A percentile compares a stretch with the other conserved stretches of the same genome.
These are phyloP conservation scores for Machimus rusticus DNA, from an alignment of 2,888 invertebrate species.

Conservation along the genomic window DNA sequence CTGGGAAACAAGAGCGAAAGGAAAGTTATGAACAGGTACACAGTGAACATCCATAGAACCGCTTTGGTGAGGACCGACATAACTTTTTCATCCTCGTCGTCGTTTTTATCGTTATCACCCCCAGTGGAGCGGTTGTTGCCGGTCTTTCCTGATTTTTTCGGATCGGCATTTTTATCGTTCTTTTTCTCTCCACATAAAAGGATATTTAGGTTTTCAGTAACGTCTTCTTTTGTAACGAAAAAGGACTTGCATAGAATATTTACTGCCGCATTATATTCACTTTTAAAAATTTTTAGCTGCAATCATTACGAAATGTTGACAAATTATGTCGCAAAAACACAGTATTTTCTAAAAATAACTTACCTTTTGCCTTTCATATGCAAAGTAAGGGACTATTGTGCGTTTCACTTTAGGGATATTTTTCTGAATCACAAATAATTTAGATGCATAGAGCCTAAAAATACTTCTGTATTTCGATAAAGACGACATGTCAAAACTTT, in stretches of 20 bases:
- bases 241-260: slow-evolving; percentile 56
- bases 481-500: neutral
- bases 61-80: slow-evolving; percentile 78
- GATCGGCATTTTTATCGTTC: neutral
- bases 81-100: slow-evolving; percentile 75
- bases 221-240: slow-evolving; percentile 52
- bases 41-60: slow-evolving; percentile 80
- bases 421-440: neutral
- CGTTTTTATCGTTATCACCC: slow-evolving; percentile 60
- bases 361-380: neutral
- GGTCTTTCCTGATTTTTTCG: neutral
- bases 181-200: slow-evolving; percentile 41
- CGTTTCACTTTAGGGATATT: neutral
- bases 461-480: neutral
- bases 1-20: slow-evolving; percentile 76
- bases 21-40: slow-evolving; percentile 76
- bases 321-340: neutral
- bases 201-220: slow-evolving; percentile 53
- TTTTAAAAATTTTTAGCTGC: slow-evolving; percentile 54
- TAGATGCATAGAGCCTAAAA: neutral
- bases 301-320: slow-evolving; percentile 15
- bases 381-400: neutral
- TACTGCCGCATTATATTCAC: slow-evolving; percentile 58
- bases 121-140: slow-evolving; percentile 41
- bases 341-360: neutral